Conservation (phyloP, 2,113 vertebrate genomes). For the Anseranas semipalmata region DNA sequence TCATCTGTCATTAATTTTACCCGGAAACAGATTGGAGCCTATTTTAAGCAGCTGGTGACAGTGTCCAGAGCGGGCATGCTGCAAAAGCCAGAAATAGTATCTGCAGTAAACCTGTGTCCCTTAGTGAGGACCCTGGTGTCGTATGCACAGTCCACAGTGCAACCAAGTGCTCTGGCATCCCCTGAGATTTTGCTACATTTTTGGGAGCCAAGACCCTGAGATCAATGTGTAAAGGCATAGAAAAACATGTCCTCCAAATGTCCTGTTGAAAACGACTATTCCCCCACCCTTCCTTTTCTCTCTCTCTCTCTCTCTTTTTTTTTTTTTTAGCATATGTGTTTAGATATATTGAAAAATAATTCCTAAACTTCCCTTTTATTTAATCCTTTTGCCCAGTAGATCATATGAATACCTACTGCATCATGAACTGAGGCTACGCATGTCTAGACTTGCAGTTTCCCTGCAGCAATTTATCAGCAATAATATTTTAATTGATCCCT, state of each 20-base stretch:
- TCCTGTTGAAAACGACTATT: not conserved
- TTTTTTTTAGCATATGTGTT: not conserved
- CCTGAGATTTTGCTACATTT: not conserved
- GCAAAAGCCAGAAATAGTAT: not conserved
- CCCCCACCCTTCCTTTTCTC: too few relatives aligned
- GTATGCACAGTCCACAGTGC: too few relatives aligned
- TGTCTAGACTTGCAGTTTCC: conserved; percentile 25
- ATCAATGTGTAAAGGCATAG: not conserved
- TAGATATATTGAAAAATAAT: not conserved
- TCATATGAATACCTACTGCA: not conserved
- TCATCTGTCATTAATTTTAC: not conserved
- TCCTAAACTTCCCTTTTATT: not conserved
- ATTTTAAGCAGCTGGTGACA: not conserved
- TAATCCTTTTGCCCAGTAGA: not conserved
- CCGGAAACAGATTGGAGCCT: not conserved
- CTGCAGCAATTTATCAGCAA: conserved; percentile 38
- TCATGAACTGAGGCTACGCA: not conserved
- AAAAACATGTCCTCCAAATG: not conserved
- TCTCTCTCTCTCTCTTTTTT: not conserved
- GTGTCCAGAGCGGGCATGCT: accelerated
- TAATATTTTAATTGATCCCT: conserved; percentile 65
- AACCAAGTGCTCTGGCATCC: accelerated
- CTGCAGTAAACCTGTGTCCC: accelerated
- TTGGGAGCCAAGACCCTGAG: not conserved
- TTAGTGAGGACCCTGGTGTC: not conserved